A percentile compares a stretch with the other conserved stretches of the same genome.
These are phyloP conservation scores for Omphaloscelis lunosa DNA, from an alignment of 2,888 invertebrate species.

Conservation along the genomic window DNA sequence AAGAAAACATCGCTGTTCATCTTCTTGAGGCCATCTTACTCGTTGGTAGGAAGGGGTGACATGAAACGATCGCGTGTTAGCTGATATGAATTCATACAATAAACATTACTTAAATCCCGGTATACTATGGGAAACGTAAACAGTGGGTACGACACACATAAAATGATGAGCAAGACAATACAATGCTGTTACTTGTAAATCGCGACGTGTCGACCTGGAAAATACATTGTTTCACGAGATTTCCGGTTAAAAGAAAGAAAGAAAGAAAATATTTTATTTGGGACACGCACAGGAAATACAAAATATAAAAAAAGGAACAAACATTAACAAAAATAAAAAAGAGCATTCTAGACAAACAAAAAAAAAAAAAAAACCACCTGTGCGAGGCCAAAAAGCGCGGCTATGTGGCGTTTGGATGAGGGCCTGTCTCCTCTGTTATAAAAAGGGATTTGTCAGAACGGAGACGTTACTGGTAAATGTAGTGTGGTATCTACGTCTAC, in stretches of 20 bases:
- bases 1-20: not conserved
- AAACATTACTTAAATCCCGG: slow-evolving; percentile 4
- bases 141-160: slow-evolving; percentile 14
- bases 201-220: slow-evolving; percentile 18
- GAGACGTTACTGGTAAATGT: not conserved
- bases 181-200: slow-evolving; percentile 26
- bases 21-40: not conserved
- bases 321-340: too few species aligned
- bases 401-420: slow-evolving; percentile 3
- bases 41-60: not conserved
- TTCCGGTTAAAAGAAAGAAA: too few species aligned
- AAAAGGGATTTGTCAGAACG: not conserved
- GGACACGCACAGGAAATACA: too few species aligned
- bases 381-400: too few species aligned
- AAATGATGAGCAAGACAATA: slow-evolving; percentile 25
- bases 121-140: slow-evolving; percentile 30
- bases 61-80: not conserved
- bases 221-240: slow-evolving; percentile 36
- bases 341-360: too few species aligned
- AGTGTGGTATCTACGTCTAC: not conserved
- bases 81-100: slow-evolving; percentile 14
- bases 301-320: too few species aligned
- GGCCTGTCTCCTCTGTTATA: not conserved
- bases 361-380: too few species aligned
- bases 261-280: too few species aligned